phyloP scores from a whole-genome alignment of 2,888 invertebrate genomes.

The Agonopterix arenella region DNA sequence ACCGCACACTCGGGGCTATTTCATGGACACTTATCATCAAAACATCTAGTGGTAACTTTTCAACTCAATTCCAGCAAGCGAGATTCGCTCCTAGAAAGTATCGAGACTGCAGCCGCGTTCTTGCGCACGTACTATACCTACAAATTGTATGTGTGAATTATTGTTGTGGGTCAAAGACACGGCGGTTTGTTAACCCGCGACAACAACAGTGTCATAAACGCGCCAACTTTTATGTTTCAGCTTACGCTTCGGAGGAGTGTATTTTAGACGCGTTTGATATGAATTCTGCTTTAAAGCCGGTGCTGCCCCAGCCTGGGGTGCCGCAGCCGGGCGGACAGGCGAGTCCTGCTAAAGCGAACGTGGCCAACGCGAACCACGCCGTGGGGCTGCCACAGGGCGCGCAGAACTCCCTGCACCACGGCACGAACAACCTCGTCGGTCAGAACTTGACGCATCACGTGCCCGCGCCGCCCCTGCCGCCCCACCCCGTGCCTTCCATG shows the following conservation, averaged over 20 bases:
- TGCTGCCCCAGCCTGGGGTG: slow-evolving; percentile 69
- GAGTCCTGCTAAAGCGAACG: slow-evolving; percentile 65
- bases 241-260: slow-evolving; percentile 27
- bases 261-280: slow-evolving; percentile 55
- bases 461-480: slow-evolving; percentile 42
- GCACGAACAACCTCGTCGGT: slow-evolving; percentile 48
- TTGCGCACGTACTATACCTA: slow-evolving; percentile 52
- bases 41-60: slow-evolving; percentile 55
- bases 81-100: slow-evolving; percentile 34
- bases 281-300: slow-evolving; percentile 80
- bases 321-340: slow-evolving; percentile 57
- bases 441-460: slow-evolving; percentile 61
- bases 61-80: slow-evolving; percentile 31
- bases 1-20: slow-evolving; percentile 39
- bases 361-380: slow-evolving; percentile 58
- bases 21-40: slow-evolving; percentile 51
- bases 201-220: slow-evolving; percentile 45
- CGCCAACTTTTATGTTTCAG: slow-evolving; percentile 58
- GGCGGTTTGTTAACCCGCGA: slow-evolving; percentile 47
- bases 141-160: slow-evolving; percentile 61
- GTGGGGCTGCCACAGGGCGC: slow-evolving; percentile 61
- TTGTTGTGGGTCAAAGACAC: slow-evolving; percentile 73
- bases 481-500: slow-evolving; percentile 66
- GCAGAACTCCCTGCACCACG: slow-evolving; percentile 53
- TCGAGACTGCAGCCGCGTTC: slow-evolving; percentile 33